Conservation (phyloP, 2,888 invertebrate genomes). For the Seira sanloemensis region DNA sequence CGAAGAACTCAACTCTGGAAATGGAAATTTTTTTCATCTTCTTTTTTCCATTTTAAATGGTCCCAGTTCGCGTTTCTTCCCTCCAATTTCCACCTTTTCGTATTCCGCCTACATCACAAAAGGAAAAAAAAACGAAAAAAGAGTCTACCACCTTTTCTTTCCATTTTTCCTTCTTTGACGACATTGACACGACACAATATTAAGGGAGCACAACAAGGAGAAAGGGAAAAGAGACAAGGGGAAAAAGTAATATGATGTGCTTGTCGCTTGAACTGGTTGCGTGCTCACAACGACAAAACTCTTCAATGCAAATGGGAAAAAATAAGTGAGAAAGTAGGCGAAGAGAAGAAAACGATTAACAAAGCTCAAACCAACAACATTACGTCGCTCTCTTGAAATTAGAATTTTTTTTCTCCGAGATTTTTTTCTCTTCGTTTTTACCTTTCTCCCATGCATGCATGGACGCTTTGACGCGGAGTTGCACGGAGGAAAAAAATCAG, state of each 20-base stretch:
- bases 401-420: slow-evolving; percentile 17
- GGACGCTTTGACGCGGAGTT: neutral
- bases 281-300: neutral
- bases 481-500: neutral
- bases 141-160: slow-evolving; percentile 14
- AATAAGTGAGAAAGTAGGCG: neutral
- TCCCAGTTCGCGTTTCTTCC: slow-evolving; percentile 37
- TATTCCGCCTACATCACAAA: slow-evolving; percentile 7
- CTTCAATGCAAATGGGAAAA: slow-evolving; percentile 17
- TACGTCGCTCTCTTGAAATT: slow-evolving; percentile 8
- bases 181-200: slow-evolving; percentile 15
- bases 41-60: slow-evolving; percentile 43
- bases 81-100: slow-evolving; percentile 42
- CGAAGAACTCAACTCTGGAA: slow-evolving; percentile 17
- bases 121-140: neutral
- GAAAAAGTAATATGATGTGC: slow-evolving; percentile 38
- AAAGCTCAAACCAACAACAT: slow-evolving; percentile 23
- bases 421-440: neutral
- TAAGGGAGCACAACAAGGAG: neutral
- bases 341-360: slow-evolving; percentile 33
- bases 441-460: neutral
- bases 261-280: neutral
- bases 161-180: neutral
- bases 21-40: slow-evolving; percentile 41
- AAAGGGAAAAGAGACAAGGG: neutral